Percentiles rank a stretch among this genome's conserved stretches.
These are phyloP conservation scores for Colaptes auratus DNA, from an alignment of 2,113 vertebrate species.

Conservation along the genomic window DNA sequence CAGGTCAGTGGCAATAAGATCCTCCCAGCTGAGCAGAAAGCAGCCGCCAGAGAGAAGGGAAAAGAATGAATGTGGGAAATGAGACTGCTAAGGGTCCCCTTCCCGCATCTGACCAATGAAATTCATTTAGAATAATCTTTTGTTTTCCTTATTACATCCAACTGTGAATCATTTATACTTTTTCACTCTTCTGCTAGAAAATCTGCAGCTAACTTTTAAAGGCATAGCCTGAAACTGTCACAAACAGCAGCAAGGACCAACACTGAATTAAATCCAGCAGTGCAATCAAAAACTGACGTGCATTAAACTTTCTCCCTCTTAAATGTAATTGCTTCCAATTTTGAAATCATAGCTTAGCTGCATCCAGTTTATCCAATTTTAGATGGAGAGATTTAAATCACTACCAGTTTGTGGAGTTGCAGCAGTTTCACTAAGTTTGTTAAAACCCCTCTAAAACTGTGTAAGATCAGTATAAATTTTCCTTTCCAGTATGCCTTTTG, in stretches of 20 bases:
- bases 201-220: too few relatives aligned
- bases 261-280: background rate
- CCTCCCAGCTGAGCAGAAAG: too few relatives aligned
- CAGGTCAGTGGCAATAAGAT: too few relatives aligned
- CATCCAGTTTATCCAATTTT: background rate
- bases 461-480: background rate
- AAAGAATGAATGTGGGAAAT: too few relatives aligned
- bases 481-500: background rate
- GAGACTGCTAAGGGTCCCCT: too few relatives aligned
- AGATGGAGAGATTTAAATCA: background rate
- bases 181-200: too few relatives aligned
- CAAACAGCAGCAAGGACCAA: rapidly evolving
- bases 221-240: too few relatives aligned
- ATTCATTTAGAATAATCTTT: too few relatives aligned
- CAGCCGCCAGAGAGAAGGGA: too few relatives aligned
- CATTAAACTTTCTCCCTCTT: background rate
- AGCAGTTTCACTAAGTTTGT: background rate
- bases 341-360: background rate
- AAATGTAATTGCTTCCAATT: background rate
- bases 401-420: background rate
- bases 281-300: background rate
- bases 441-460: background rate
- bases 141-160: too few relatives aligned
- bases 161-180: too few relatives aligned
- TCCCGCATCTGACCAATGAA: too few relatives aligned